Base-by-base conservation (phyloP, 2,113 vertebrate genomes). In the Protobothrops flavoviridis region DNA sequence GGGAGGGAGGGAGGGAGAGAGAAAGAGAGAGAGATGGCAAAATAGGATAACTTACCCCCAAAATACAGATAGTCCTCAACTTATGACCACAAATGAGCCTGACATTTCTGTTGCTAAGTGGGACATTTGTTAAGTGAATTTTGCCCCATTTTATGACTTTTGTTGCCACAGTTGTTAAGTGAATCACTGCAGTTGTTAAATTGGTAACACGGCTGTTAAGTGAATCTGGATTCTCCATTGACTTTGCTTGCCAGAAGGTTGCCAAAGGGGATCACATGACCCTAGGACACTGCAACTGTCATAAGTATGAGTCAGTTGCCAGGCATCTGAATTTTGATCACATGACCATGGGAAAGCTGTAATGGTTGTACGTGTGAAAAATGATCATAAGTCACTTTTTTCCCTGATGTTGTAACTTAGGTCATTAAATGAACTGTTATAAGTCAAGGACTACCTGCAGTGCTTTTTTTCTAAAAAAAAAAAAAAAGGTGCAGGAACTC, bases 1-100 rank as follows among this genome's bases (percentile, higher is more conserved):
- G 3, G 9, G 2, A 29, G 61, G 12, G 24, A 61, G 11, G 3
- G 3, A 64, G 3, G 11, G 3, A n/a, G 61, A 13, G 26, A 61
- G 1, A 15, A 29, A 55, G 53, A 2, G 12, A n/a, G 29, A 17
- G 29, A 17, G 5, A 15, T 6, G 61, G 91, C 92, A 90, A 90
- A 23, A 86, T 61, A 91, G 91, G 59, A 53, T 90, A 95, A 85
- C 26, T 48, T 85, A 45, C 81, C 94, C 92, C 90, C 90, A 93
- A 90, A 59, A 56, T 74, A 69, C 1, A 69, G 11, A 1, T 69
- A 69, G 61, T 69, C 61, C 4, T n/a, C 0, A 4, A 69, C 29
- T 13, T 69, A 69, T 3, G 0, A 15, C 1, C 29, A 69, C 61
- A n/a, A n/a, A n/a, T n/a, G 12, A n/a, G 29, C 4, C 26, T 12